phyloP scores from a whole-genome alignment of 2,113 vertebrate species.

The Carollia perspicillata region DNA sequence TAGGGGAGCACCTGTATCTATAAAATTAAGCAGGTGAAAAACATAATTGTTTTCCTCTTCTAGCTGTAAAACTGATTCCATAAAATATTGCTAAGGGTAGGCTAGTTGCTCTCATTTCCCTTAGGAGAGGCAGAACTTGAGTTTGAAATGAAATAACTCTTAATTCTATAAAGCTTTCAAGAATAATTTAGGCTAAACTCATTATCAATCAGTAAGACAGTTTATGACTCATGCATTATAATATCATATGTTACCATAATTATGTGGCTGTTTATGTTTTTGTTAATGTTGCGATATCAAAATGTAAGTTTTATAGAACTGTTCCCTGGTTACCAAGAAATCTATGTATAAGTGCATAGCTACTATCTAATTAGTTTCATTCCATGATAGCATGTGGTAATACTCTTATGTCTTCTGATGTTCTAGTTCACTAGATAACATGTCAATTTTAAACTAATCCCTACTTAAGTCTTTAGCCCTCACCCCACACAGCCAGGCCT shows the following conservation, averaged over 20 bases:
- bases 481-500: neutral
- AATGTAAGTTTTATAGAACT: slow-evolving; percentile 15
- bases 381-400: neutral
- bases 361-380: neutral
- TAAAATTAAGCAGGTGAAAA: neutral
- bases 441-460: slow-evolving; percentile 13
- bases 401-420: slow-evolving; percentile 31
- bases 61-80: neutral
- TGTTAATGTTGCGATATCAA: slow-evolving; percentile 33
- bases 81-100: neutral
- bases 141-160: slow-evolving; percentile 28
- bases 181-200: slow-evolving; percentile 10
- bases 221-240: neutral
- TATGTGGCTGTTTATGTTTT: neutral
- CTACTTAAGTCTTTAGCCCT: neutral
- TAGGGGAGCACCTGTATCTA: neutral
- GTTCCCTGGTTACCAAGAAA: neutral
- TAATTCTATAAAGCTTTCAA: slow-evolving; percentile 28
- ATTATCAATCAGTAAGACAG: neutral
- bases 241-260: slow-evolving; percentile 1
- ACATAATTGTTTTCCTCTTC: neutral
- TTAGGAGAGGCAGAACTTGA: slow-evolving; percentile 4
- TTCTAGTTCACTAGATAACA: neutral
- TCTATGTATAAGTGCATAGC: neutral
- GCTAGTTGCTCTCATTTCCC: neutral